phyloP scores from a whole-genome alignment of 2,797 vertebrate species.

The Smutsia temminckii region DNA sequence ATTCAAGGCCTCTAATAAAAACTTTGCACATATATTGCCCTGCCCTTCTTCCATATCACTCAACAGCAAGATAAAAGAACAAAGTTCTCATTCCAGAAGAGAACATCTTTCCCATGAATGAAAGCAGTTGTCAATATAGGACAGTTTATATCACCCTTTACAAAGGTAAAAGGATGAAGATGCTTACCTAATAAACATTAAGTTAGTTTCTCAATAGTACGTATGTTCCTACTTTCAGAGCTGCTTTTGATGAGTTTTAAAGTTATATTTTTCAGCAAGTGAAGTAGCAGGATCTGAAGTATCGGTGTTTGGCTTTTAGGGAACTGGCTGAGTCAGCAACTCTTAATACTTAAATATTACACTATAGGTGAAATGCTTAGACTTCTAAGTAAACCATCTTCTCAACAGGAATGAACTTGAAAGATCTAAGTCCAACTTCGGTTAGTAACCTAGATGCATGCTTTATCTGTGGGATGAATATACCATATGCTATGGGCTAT shows the following conservation, averaged over 20 bases:
- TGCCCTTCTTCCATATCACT: neutral
- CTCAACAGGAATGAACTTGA: neutral
- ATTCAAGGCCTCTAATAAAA: neutral
- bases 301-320: neutral
- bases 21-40: neutral
- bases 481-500: neutral
- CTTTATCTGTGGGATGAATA: neutral
- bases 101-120: neutral
- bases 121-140: neutral
- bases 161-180: neutral
- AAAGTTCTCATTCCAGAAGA: neutral
- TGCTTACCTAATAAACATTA: neutral
- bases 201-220: neutral
- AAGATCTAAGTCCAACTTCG: neutral
- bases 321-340: neutral
- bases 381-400: neutral
- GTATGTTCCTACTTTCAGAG: neutral
- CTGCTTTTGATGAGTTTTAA: neutral
- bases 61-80: neutral
- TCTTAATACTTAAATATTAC: neutral
- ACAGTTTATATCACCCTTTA: neutral
- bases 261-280: neutral
- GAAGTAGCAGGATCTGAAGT: neutral
- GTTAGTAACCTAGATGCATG: neutral
- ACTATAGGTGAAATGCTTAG: neutral